These are phyloP conservation scores for Chrysochloris asiatica DNA, from an alignment of 2,113 vertebrate genomes.

Conservation along the genomic window DNA sequence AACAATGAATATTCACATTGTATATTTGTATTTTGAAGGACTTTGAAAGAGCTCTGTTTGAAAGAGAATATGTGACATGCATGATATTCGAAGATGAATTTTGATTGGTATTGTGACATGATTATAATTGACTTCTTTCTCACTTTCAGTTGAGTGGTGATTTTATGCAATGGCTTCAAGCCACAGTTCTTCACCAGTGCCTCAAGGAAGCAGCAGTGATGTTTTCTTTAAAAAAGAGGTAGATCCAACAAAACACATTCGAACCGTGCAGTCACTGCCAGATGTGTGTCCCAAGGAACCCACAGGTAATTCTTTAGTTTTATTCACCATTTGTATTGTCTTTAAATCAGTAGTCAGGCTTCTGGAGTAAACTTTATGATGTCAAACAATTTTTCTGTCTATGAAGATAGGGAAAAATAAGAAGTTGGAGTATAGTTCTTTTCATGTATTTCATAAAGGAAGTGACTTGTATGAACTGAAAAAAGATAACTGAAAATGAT, in stretches of 20 bases:
- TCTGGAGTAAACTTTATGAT: constrained; percentile 39
- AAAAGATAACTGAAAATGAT: constrained; percentile 43
- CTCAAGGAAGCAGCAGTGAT: constrained; percentile 89
- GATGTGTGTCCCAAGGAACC: constrained; percentile 98
- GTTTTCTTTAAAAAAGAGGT: constrained; percentile 92
- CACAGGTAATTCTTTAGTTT: constrained; percentile 84
- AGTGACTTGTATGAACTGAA: constrained; percentile 6
- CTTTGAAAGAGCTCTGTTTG: constrained; percentile 51
- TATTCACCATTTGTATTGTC: constrained; percentile 56
- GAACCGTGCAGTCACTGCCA: constrained; percentile 90
- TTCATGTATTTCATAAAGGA: constrained; percentile 37
- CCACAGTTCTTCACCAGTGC: constrained; percentile 93
- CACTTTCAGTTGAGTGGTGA: constrained; percentile 87
- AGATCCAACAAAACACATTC: constrained; percentile 85
- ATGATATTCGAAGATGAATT: constrained; percentile 22
- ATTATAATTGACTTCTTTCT: constrained; percentile 69
- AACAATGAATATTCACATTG: constrained; percentile 16
- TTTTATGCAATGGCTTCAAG: constrained; percentile 97
- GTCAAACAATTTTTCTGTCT: not conserved
- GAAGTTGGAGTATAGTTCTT: constrained; percentile 52
- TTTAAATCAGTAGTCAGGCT: constrained; percentile 47
- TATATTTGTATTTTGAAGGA: not conserved
- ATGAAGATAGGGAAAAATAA: not conserved
- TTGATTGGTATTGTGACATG: constrained; percentile 48
- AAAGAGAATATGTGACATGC: constrained; percentile 25